A percentile compares a stretch with the other conserved stretches of the same genome.
Conservation (phyloP, 1,140 invertebrate species). For the Dufourea novaeangliae region DNA sequence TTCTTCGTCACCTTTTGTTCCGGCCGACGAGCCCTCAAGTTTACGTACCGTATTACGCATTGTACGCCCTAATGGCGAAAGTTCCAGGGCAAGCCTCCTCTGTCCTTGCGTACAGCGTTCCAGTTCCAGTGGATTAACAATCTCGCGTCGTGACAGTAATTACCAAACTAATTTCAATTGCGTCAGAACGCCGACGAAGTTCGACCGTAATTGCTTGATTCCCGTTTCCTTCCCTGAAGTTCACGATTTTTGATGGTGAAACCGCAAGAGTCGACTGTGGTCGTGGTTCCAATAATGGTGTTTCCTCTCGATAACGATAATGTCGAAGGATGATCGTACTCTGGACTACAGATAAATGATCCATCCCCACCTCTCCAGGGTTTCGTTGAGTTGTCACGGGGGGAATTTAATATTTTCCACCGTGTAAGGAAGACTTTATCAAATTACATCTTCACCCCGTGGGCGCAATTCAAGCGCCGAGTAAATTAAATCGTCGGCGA, state of each 20-base stretch:
- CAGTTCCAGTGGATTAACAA: slow-evolving; percentile 34
- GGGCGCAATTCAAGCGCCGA: slow-evolving; percentile 12
- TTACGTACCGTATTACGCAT: neutral
- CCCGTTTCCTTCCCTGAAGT: neutral
- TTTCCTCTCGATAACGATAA: neutral
- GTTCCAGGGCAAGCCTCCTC: slow-evolving; percentile 1
- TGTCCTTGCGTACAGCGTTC: slow-evolving; percentile 6
- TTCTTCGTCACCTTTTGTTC: neutral
- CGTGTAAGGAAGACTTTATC: neutral
- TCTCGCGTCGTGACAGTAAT: neutral
- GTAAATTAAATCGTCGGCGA: slow-evolving; percentile 37
- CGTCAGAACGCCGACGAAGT: neutral
- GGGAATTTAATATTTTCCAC: slow-evolving; percentile 26
- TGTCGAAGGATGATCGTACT: neutral
- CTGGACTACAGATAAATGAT: neutral
- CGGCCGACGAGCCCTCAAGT: neutral
- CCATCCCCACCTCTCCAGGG: neutral
- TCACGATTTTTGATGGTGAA: neutral
- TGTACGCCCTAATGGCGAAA: neutral
- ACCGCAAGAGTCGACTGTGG: too few species aligned
- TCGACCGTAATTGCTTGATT: slow-evolving; percentile 5
- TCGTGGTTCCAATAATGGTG: too few species aligned
- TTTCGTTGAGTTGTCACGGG: neutral
- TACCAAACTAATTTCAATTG: slow-evolving; percentile 31
- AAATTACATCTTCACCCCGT: slow-evolving; percentile 25